phyloP scores from a whole-genome alignment of 92 coral and sea anemone genomes.

The Epizoanthus fatuus region DNA sequence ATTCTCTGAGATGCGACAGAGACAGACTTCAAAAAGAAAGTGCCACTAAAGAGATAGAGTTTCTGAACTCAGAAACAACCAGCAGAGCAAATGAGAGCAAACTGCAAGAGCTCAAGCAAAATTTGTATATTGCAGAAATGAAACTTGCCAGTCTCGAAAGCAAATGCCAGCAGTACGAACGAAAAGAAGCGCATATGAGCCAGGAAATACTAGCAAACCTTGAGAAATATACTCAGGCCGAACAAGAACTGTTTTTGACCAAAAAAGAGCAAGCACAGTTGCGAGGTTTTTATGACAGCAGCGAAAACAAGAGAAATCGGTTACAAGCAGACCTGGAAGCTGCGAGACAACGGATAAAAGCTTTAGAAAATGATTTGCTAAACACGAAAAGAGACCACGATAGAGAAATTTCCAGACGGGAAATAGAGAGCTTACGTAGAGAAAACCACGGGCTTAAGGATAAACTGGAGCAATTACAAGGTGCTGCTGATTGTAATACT shows the following conservation, averaged over 20 bases:
- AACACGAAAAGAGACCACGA: background rate
- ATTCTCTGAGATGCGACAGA: conserved; percentile 83
- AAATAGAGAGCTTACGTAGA: conserved; percentile 30
- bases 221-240: conserved; percentile 84
- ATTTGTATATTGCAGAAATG: conserved; percentile 57
- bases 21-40: conserved; percentile 83
- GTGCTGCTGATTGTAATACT: conserved; percentile 47
- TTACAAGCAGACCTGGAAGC: conserved; percentile 63
- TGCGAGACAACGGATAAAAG: conserved; percentile 50
- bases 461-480: conserved; percentile 58
- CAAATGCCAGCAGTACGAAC: conserved; percentile 63
- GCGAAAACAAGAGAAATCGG: conserved; percentile 69
- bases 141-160: conserved; percentile 65
- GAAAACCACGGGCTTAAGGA: conserved; percentile 60
- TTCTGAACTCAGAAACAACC: conserved; percentile 75
- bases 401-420: conserved; percentile 22
- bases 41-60: conserved; percentile 86
- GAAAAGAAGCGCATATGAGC: conserved; percentile 71
- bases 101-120: conserved; percentile 64
- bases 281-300: conserved; percentile 81
- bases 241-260: conserved; percentile 77
- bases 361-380: conserved; percentile 62
- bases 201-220: conserved; percentile 74
- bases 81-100: conserved; percentile 63
- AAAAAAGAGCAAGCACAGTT: conserved; percentile 80